Base-by-base conservation (phyloP, 2,888 invertebrate genomes). In the Calephelis perditalis region DNA sequence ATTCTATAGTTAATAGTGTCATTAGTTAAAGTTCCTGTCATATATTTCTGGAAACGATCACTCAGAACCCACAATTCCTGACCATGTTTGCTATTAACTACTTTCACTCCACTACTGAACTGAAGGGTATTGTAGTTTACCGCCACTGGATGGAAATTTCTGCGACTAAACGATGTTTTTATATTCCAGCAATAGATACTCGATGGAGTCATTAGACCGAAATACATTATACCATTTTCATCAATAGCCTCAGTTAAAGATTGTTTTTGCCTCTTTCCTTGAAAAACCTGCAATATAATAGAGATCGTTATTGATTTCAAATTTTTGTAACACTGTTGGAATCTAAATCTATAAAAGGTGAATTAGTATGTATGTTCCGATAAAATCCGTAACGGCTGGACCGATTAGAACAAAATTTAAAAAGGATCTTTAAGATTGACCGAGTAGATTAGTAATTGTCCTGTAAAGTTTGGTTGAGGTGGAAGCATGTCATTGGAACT, bases 171-270 rank as follows among this genome's bases (percentile, higher is more conserved):
- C 11, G 15, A 9, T 1, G 52, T 52, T 35, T 52, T 26, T 10
- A 35, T 35, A 52, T 52, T 52, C 52, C 52, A 52, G 35, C 52
- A 52, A 2, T 8, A 52, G 26, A 52, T 11, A 35, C 52, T 52
- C 6, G 52, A 35, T 35, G 52, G 52, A 26, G 35, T 35, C 52
- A 35, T 52, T 3, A 5, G 52, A 6, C 52, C 26, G 26, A 52
- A 52, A 10, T 52, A 52, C 11, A 52, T 11, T 26, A 52, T 52
- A 35, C 26, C 26, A 11, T 15, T 26, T 1, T 35, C 35, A 6
- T 52, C 52, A 26, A 52, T 52, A 10, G 10, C 35, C 35, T 52
- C 52, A 6, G 52, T 26, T 10, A 35, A 26, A 3, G 52, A 26
- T 35, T 52, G 52, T 11, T 52, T 52, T 5, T 26, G 52, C 10